Base-by-base conservation (phyloP, 2,113 vertebrate species). In the Marmota flaviventris region DNA sequence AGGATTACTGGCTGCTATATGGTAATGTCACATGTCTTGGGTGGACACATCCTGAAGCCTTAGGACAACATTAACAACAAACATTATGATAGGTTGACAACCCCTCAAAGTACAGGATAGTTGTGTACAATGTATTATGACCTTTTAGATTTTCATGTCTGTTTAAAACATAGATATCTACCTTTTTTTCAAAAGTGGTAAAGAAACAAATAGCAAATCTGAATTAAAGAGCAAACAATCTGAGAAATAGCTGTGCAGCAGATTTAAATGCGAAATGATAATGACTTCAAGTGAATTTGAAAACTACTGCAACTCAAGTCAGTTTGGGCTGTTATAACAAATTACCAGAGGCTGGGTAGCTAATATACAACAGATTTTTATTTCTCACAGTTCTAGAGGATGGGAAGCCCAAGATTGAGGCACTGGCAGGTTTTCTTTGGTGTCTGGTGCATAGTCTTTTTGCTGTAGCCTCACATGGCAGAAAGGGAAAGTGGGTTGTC, bases 211-310 rank as follows among this genome's bases (percentile, higher is more conserved):
- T 27, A 42, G n/a, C 39, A 25, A 42, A 58, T 16, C 6, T 53
- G 16, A 84, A 56, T 70, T 90, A 79, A 93, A 78, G 8, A 76
- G 9, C 25, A 94, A 86, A 63, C 18, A 78, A n/a, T 39, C 18
- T 67, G 42, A 93, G 53, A 85, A 79, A 17, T 75, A 88, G 25
- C 17, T 51, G 27, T 63, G 16, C 4, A 85, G 14, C 13, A 77
- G 53, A 56, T 85, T 96, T 83, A 91, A 87, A 92, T 67, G 17
- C 1, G 61, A 89, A 51, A 48, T 56, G 42, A 37, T 72, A 75
- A 67, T 67, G 17, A 2, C n/a, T 51, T 86, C 42, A 24, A 56
- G 69, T 75, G 22, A 29, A 96, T 63, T 39, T 69, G 29, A 67
- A 96, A 93, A 61, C 4, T 29, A 73, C 0, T 24, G 2, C 3